phyloP scores from a whole-genome alignment of 2,888 invertebrate species.

The Eretmocerus hayati region DNA sequence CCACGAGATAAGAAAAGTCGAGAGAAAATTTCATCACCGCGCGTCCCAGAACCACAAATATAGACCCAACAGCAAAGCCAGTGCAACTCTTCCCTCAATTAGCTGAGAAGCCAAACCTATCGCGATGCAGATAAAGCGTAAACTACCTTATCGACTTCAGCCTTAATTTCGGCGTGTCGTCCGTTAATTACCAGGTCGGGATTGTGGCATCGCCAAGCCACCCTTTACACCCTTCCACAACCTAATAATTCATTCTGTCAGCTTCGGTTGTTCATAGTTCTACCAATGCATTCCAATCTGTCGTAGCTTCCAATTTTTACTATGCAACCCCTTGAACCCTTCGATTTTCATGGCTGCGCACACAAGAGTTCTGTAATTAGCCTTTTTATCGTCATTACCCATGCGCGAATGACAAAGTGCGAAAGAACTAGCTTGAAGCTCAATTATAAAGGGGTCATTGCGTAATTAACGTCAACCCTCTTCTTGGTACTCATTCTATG shows the following conservation, averaged over 20 bases:
- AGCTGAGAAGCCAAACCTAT: constrained; percentile 27
- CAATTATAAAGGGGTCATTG: constrained; percentile 11
- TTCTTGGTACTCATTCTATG: too few species aligned
- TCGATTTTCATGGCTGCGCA: background rate
- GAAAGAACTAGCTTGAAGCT: too few species aligned
- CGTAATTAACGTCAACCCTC: constrained; percentile 7
- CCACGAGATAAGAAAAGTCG: too few species aligned
- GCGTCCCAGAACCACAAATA: too few species aligned
- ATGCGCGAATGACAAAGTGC: background rate
- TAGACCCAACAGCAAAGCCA: too few species aligned
- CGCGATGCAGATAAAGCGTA: constrained; percentile 29
- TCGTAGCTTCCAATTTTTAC: background rate
- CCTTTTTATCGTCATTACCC: constrained; percentile 14
- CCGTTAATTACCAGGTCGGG: constrained; percentile 14
- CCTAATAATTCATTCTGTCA: constrained; percentile 17
- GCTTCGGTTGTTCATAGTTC: background rate
- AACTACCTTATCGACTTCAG: constrained; percentile 33
- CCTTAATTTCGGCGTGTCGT: constrained; percentile 28
- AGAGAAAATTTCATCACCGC: too few species aligned
- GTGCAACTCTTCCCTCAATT: constrained; percentile 33
- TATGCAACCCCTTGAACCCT: background rate
- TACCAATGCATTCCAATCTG: background rate
- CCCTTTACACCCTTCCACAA: too few species aligned
- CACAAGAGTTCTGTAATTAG: constrained; percentile 7
- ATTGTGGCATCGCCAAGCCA: constrained; percentile 8